Base-by-base conservation (phyloP, 2,888 invertebrate species). In the Eupelmus urozonus region DNA sequence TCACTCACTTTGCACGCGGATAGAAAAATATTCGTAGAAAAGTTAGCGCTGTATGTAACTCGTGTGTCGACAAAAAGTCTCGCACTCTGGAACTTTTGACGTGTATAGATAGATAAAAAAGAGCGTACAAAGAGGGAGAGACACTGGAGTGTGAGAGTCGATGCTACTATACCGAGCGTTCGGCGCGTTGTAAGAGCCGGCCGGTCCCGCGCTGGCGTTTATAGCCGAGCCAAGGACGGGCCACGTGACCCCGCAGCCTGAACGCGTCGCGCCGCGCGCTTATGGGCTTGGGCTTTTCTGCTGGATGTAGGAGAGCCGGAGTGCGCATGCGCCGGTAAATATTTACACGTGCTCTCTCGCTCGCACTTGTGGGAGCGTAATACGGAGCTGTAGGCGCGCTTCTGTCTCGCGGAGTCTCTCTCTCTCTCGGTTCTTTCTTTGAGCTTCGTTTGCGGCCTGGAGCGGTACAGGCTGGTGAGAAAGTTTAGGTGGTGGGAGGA, bases 291-390 rank as follows among this genome's bases (percentile, higher is more conserved):
- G n/a, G 49, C 49, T 11, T n/a, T n/a, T 49, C 49, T 27, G 49
- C 49, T 49, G 49, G 49, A 49, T 49, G 13, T 49, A 16, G 59
- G 5, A 16, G 29, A 16, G 18, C 3, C 16, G n/a, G 23, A 65
- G 18, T 69, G 85, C 89, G 89, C 89, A 85, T 84, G 88, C 88
- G 88, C 85, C 40, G 49, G 83, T 85, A 87, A 88, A 87, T 87
- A 87, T 88, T 87, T 87, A 88, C 88, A 88, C 87, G 88, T 85
- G 87, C 85, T 82, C 77, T 74, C 20, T 62, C 85, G 81, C 76
- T 75, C 45, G 1, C 55, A 5, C 69, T 42, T 16, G 20, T 23
- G 2, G 42, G 23, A 34, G 34, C 9, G 5, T 34, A 5, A 34
- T 9, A 34, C 34, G 5, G 9, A 5, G 34, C 34, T n/a, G n/a